A percentile compares a stretch with the other conserved stretches of the same genome.
phyloP scores from a whole-genome alignment of 2,888 invertebrate genomes.

The Lasioglossum villosulum region DNA sequence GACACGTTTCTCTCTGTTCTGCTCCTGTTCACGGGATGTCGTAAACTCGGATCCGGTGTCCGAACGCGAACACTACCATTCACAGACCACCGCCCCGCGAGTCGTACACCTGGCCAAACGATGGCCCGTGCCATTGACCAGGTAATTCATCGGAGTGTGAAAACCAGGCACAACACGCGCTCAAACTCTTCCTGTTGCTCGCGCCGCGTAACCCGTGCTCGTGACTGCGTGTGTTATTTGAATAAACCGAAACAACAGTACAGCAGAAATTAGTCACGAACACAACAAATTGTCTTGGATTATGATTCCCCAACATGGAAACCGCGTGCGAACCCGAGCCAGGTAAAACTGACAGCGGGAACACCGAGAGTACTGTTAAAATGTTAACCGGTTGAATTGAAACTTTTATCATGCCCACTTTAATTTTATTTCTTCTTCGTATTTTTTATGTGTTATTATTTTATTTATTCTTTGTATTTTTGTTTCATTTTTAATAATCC shows the following conservation, averaged over 20 bases:
- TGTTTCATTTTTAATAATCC: too few relatives aligned
- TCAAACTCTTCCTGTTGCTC: slow-evolving; percentile 36
- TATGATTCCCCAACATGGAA: background rate
- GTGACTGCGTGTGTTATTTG: background rate
- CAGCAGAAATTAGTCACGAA: background rate
- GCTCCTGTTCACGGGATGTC: slow-evolving; percentile 1
- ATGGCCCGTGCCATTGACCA: slow-evolving; percentile 79
- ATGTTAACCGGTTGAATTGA: background rate
- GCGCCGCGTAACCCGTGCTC: background rate
- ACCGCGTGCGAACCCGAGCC: background rate
- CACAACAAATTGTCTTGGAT: background rate
- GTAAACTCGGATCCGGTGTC: slow-evolving; percentile 33
- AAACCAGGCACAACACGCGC: slow-evolving; percentile 64
- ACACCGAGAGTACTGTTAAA: background rate
- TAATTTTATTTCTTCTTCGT: background rate
- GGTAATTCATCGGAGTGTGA: slow-evolving; percentile 81
- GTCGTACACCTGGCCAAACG: slow-evolving; percentile 59
- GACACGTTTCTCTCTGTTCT: background rate
- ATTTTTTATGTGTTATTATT: too few relatives aligned
- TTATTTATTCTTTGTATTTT: too few relatives aligned
- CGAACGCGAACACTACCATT: slow-evolving; percentile 35
- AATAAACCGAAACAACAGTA: background rate
- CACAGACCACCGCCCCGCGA: slow-evolving; percentile 34
- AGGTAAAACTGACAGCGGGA: background rate
- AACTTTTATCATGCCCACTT: background rate